Percentiles rank a stretch among this genome's conserved stretches.
These are phyloP conservation scores for Phenacoccus solenopsis DNA, from an alignment of 1,140 invertebrate genomes.

Conservation along the genomic window DNA sequence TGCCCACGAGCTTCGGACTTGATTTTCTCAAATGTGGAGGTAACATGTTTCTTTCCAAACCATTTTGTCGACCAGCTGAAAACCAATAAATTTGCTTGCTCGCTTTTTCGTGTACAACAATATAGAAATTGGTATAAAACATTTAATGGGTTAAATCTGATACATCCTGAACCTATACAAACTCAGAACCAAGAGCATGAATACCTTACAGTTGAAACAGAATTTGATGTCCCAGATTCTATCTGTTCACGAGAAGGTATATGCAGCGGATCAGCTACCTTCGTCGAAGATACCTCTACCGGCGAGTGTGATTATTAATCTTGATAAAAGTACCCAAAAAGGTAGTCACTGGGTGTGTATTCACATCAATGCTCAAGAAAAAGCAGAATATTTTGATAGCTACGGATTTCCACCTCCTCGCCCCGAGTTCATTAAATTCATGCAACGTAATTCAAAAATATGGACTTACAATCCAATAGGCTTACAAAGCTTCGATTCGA, in stretches of 20 bases:
- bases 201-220: not conserved
- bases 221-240: not conserved
- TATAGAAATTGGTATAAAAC: not conserved
- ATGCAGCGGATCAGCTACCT: not conserved
- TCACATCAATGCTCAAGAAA: not conserved
- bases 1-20: no score
- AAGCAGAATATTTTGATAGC: no score
- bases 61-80: no score
- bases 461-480: not conserved
- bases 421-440: not conserved
- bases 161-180: not conserved
- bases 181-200: not conserved
- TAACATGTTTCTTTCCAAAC: no score
- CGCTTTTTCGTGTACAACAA: not conserved
- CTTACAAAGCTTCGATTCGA: not conserved
- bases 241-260: not conserved
- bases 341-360: not conserved
- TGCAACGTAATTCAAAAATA: not conserved
- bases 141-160: not conserved
- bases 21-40: no score
- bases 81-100: no score
- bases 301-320: not conserved
- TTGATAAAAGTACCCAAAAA: not conserved
- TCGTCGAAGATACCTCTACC: not conserved
- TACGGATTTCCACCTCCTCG: not conserved